Conservation (phyloP, 2,888 invertebrate genomes). For the Bursaphelenchus okinawaensis region DNA sequence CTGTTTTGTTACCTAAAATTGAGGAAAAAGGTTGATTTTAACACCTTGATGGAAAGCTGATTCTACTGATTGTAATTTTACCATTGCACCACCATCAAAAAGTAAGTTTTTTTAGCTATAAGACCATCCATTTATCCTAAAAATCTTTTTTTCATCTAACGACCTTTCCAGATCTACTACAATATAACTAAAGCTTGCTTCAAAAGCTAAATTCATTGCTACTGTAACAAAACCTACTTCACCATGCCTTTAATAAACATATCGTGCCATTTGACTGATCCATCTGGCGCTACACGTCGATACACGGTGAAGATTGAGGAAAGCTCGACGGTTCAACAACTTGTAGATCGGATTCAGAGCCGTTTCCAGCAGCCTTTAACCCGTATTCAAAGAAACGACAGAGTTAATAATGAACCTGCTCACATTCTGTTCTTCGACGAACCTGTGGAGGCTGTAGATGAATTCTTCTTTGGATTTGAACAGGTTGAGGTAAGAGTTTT, state of each 20-base stretch:
- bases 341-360: slow-evolving; percentile 8
- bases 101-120: no score
- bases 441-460: slow-evolving; percentile 3
- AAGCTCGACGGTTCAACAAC: slow-evolving; percentile 7
- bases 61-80: no score
- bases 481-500: neutral
- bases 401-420: neutral
- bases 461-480: slow-evolving; percentile 5
- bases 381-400: neutral
- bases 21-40: no score
- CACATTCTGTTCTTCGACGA: slow-evolving; percentile 10
- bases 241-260: slow-evolving; percentile 3
- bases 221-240: no score
- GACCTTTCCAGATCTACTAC: no score
- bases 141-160: no score
- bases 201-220: no score
- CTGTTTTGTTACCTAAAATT: no score
- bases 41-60: no score
- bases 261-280: neutral
- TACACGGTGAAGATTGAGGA: slow-evolving; percentile 9
- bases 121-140: no score
- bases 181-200: no score
- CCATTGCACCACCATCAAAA: no score
- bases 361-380: neutral
- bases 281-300: neutral